A percentile compares a stretch with the other conserved stretches of the same genome.
Evolutionary conservation across 2,888 invertebrate genomes (phyloP).

Genomic region (Spisula solida): DNA sequence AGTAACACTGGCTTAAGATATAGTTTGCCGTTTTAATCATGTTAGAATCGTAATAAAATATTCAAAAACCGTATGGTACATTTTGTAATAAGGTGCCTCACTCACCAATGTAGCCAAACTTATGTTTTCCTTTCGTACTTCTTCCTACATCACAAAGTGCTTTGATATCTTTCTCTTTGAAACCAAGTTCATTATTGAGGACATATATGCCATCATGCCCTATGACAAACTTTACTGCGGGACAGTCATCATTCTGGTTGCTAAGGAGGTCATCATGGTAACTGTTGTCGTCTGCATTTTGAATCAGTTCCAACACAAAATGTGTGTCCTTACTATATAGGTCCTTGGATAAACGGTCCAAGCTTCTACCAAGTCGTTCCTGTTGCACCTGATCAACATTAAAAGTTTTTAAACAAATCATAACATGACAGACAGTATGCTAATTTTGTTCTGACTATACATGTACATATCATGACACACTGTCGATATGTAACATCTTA

Average conservation of each 20-base stretch:
- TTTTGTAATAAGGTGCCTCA: neutral
- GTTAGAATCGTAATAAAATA: too few species aligned
- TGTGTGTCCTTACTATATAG: conserved; percentile 87
- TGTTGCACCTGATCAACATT: conserved; percentile 77
- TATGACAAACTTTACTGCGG: conserved; percentile 83
- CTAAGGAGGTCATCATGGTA: conserved; percentile 80
- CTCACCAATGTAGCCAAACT: conserved; percentile 87
- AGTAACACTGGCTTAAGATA: too few species aligned
- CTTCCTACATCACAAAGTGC: conserved; percentile 87
- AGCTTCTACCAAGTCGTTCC: conserved; percentile 86
- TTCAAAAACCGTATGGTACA: too few species aligned
- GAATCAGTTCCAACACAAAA: conserved; percentile 87
- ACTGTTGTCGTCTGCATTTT: conserved; percentile 88
- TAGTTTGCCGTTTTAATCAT: too few species aligned
- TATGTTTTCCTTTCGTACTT: conserved; percentile 87
- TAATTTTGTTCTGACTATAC: too few species aligned
- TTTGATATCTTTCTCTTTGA: conserved; percentile 84
- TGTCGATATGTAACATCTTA: too few species aligned
- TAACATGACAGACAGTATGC: neutral
- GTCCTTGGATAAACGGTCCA: conserved; percentile 84
- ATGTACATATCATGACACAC: too few species aligned
- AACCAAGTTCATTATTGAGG: conserved; percentile 87
- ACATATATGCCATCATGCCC: conserved; percentile 79
- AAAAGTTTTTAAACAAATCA: neutral
- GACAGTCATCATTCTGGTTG: conserved; percentile 69